phyloP scores from a whole-genome alignment of 1,140 invertebrate genomes.

The Himalopsyche phryganea region DNA sequence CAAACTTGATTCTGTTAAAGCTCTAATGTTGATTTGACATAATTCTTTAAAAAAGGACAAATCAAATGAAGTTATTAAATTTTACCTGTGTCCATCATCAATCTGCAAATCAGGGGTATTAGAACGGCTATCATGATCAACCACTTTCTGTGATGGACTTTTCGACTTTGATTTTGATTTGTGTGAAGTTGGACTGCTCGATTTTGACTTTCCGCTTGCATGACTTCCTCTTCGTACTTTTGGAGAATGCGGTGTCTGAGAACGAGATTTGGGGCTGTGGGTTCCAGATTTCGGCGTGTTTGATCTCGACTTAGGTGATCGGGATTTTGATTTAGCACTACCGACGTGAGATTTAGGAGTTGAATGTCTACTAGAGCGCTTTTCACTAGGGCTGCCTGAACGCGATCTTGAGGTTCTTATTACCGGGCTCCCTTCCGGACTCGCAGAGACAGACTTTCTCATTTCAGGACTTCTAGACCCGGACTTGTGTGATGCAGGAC shows the following conservation, averaged over 20 bases:
- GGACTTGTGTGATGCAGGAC: slow-evolving; percentile 18
- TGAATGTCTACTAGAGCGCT: slow-evolving; percentile 26
- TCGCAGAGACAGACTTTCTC: background rate
- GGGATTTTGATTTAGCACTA: slow-evolving; percentile 5
- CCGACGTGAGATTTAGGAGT: slow-evolving; percentile 8
- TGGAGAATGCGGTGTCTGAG: slow-evolving; percentile 31
- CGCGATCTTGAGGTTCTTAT: slow-evolving; percentile 44
- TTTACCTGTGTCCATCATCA: slow-evolving; percentile 43
- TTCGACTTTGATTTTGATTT: slow-evolving; percentile 37
- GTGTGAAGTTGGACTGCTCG: slow-evolving; percentile 38
- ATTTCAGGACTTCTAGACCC: slow-evolving; percentile 37
- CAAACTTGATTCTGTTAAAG: no score
- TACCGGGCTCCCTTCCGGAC: slow-evolving; percentile 38
- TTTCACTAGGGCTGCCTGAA: slow-evolving; percentile 41
- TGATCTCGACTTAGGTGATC: slow-evolving; percentile 39
- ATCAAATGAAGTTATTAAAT: no score
- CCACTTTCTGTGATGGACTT: slow-evolving; percentile 38
- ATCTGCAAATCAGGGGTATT: slow-evolving; percentile 58
- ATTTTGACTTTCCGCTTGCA: slow-evolving; percentile 10
- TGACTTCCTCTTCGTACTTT: background rate
- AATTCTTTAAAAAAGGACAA: no score
- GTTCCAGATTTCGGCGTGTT: slow-evolving; percentile 39
- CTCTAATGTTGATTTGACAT: no score
- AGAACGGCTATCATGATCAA: slow-evolving; percentile 48
- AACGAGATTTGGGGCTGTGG: slow-evolving; percentile 42